Percentiles rank a stretch among this genome's conserved stretches.
Evolutionary conservation across 2,113 vertebrate species (phyloP).

Genomic region (Grammomys dolichurus): DNA sequence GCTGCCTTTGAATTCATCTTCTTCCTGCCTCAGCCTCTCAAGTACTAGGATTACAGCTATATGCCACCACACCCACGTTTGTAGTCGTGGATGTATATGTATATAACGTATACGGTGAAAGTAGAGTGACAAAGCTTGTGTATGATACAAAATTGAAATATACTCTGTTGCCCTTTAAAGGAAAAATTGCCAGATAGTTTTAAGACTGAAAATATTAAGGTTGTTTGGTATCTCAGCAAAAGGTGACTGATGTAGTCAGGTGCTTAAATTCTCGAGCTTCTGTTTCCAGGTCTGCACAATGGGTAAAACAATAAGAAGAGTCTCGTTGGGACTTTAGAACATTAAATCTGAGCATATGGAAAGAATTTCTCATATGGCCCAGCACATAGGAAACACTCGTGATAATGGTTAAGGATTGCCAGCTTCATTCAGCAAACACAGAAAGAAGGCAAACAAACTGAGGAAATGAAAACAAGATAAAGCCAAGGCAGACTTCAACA

Average conservation of each 20-base stretch:
- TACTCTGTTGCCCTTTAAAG: background rate
- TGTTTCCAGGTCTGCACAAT: constrained; percentile 28
- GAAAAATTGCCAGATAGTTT: background rate
- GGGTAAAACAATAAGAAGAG: background rate
- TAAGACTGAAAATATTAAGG: background rate
- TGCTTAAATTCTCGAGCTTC: background rate
- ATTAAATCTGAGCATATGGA: background rate
- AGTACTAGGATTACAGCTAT: background rate
- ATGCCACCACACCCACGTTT: background rate
- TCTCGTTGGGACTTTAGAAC: background rate
- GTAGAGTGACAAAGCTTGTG: background rate
- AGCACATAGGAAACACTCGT: background rate
- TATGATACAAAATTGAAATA: background rate
- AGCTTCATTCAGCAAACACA: background rate
- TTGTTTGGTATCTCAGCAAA: constrained; percentile 44
- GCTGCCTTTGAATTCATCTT: background rate
- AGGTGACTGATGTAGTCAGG: background rate
- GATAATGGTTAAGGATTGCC: background rate
- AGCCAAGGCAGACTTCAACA: background rate
- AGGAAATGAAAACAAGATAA: constrained; percentile 62
- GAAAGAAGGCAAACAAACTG: constrained; percentile 23
- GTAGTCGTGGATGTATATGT: background rate
- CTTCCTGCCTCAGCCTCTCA: background rate
- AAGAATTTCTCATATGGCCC: background rate
- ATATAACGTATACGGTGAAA: background rate